phyloP scores from a whole-genome alignment of 2,113 vertebrate genomes.

The Apistogramma diplotaenia region DNA sequence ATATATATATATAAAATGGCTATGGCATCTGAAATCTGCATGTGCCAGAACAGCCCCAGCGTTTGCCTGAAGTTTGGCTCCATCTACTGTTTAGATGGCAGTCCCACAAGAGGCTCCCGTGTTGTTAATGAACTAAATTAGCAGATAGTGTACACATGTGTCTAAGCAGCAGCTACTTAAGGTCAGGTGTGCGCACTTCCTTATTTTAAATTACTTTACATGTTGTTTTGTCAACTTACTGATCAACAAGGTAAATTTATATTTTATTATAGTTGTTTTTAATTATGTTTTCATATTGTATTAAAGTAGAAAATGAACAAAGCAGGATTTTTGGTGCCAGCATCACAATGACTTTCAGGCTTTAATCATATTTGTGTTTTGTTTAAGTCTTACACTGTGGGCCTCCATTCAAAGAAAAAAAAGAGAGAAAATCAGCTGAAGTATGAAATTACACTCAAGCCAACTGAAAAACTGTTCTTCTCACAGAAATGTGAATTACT shows the following conservation, averaged over 20 bases:
- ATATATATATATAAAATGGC: too few relatives aligned
- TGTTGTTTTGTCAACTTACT: neutral
- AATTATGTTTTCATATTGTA: rapidly evolving
- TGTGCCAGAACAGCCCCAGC: neutral
- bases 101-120: neutral
- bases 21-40: too few relatives aligned
- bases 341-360: rapidly evolving
- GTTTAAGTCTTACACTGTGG: too few relatives aligned
- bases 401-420: too few relatives aligned
- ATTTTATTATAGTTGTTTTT: neutral
- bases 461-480: too few relatives aligned
- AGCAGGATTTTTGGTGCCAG: neutral
- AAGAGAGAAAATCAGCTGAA: too few relatives aligned
- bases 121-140: neutral
- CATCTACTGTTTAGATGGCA: constrained; percentile 14
- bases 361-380: rapidly evolving
- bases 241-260: constrained; percentile 12
- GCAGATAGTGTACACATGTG: neutral
- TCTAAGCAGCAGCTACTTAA: constrained; percentile 46
- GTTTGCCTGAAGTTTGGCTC: neutral
- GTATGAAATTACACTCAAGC: too few relatives aligned
- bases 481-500: too few relatives aligned
- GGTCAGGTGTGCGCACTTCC: constrained; percentile 26
- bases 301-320: neutral
- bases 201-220: neutral